Evolutionary conservation across 2,888 invertebrate genomes (phyloP).

Genomic region (Azorinus chamasolen): DNA sequence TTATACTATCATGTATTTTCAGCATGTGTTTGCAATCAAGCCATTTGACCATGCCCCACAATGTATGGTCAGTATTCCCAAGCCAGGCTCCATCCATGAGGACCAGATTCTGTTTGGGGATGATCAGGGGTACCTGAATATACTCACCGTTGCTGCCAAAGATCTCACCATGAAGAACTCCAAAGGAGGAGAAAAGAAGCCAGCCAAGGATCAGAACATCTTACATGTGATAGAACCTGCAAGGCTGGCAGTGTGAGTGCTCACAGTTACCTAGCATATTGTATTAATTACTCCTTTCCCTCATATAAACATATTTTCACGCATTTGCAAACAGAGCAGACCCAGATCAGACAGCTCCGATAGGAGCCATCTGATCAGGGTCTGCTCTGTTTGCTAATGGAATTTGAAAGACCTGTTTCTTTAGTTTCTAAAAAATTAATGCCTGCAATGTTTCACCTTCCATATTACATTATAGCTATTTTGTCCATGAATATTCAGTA

Average conservation of each 20-base stretch:
- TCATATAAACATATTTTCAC: no score
- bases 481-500: no score
- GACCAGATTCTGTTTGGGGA: slow-evolving; percentile 84
- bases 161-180: slow-evolving; percentile 83
- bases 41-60: slow-evolving; percentile 84
- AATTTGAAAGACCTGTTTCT: no score
- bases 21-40: slow-evolving; percentile 83
- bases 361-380: no score
- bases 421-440: no score
- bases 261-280: background rate
- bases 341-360: no score
- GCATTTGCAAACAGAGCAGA: no score
- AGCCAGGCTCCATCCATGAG: slow-evolving; percentile 71
- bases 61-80: slow-evolving; percentile 81
- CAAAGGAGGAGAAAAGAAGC: slow-evolving; percentile 75
- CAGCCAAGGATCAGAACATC: slow-evolving; percentile 69
- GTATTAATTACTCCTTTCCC: no score
- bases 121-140: slow-evolving; percentile 84
- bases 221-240: slow-evolving; percentile 79
- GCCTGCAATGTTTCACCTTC: background rate
- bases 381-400: no score
- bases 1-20: no score
- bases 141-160: slow-evolving; percentile 80
- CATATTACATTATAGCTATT: no score
- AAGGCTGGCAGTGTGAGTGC: slow-evolving; percentile 79